These are phyloP conservation scores for Megalops cyprinoides DNA, from an alignment of 2,797 vertebrate species.

Conservation along the genomic window DNA sequence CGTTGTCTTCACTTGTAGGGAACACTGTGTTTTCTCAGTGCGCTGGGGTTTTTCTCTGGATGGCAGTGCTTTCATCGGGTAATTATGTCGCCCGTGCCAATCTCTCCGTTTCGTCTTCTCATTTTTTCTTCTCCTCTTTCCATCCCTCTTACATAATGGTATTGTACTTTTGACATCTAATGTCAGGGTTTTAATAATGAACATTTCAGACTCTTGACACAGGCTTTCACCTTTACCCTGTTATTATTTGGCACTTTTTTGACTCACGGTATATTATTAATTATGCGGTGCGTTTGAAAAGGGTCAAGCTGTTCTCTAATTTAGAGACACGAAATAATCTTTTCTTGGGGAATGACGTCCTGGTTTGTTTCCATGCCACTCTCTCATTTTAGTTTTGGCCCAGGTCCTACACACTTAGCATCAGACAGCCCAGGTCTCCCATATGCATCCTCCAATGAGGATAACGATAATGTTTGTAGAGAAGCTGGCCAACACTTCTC, in stretches of 20 bases:
- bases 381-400: not conserved
- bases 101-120: slow-evolving; percentile 20
- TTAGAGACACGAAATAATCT: not conserved
- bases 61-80: slow-evolving; percentile 40
- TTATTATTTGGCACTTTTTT: not conserved
- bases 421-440: too few species aligned
- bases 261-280: slow-evolving; percentile 12
- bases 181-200: slow-evolving; percentile 23
- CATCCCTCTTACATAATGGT: slow-evolving; percentile 13
- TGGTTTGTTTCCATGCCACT: not conserved
- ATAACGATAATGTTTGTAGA: too few species aligned
- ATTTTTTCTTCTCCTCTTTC: slow-evolving; percentile 3
- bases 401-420: too few species aligned
- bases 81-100: slow-evolving; percentile 24
- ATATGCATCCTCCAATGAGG: not conserved
- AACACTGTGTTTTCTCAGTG: slow-evolving; percentile 47
- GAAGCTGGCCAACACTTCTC: too few species aligned
- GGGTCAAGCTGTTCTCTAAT: slow-evolving; percentile 15
- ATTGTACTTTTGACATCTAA: slow-evolving; percentile 24
- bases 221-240: slow-evolving; percentile 4
- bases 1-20: slow-evolving; percentile 46
- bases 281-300: not conserved
- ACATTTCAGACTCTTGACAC: not conserved
- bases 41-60: slow-evolving; percentile 41
- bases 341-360: not conserved